Conservation (phyloP, 2,888 invertebrate species). For the Carpatolechia fugitivella region DNA sequence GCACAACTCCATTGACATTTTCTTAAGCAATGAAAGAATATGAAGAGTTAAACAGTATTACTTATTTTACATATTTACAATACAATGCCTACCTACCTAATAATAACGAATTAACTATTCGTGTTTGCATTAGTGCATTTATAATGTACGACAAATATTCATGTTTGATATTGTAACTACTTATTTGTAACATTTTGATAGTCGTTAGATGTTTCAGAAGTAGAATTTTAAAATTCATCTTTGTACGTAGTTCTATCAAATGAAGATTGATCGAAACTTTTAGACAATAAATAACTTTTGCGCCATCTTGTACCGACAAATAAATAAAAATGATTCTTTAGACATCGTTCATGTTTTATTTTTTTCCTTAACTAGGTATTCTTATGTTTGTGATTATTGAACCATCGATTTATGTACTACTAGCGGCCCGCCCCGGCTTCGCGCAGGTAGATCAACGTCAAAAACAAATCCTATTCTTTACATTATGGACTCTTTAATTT, state of each 20-base stretch:
- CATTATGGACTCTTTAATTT: too few species aligned
- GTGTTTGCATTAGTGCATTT: conserved; percentile 50
- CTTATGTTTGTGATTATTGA: too few species aligned
- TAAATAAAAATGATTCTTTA: conserved; percentile 66
- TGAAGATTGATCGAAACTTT: conserved; percentile 64
- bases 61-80: conserved; percentile 59
- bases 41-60: conserved; percentile 59
- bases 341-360: conserved; percentile 52
- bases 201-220: conserved; percentile 33
- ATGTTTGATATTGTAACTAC: conserved; percentile 24
- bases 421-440: too few species aligned
- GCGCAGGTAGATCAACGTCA: too few species aligned
- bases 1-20: background rate
- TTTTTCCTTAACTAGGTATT: background rate
- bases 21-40: conserved; percentile 19
- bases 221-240: conserved; percentile 41
- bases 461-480: too few species aligned
- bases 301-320: conserved; percentile 73
- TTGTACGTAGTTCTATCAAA: conserved; percentile 52
- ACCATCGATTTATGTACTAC: too few species aligned
- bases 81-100: conserved; percentile 27
- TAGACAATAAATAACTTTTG: conserved; percentile 78
- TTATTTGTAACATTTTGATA: conserved; percentile 4
- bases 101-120: conserved; percentile 36
- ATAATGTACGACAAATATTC: conserved; percentile 34